Evolutionary conservation across 2,113 vertebrate species (phyloP).

Genomic region (Saccopteryx bilineata): DNA sequence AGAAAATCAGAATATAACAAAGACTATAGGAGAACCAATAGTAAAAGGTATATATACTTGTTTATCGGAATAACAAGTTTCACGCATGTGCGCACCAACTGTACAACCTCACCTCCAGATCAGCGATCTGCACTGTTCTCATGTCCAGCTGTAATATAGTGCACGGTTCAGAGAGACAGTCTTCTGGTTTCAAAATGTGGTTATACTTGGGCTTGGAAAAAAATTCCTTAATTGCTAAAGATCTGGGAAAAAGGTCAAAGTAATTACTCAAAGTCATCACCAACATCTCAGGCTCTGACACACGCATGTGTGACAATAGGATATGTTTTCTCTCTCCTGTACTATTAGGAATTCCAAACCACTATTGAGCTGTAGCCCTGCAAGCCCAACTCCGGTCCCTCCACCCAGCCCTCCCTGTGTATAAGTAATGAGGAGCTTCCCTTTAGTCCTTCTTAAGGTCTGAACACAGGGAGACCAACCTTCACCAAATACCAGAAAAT

Average conservation of each 20-base stretch:
- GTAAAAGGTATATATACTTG: no score
- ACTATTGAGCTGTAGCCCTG: fast-evolving
- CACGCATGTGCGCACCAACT: fast-evolving
- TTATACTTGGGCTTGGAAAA: slow-evolving; percentile 92
- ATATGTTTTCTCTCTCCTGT: no score
- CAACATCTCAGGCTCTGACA: not conserved
- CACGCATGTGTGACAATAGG: not conserved
- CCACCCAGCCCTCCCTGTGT: fast-evolving
- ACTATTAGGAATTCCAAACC: not conserved
- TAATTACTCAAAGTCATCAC: not conserved
- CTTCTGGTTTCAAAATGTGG: slow-evolving; percentile 87
- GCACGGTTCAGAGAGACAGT: slow-evolving; percentile 88
- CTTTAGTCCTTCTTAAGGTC: fast-evolving
- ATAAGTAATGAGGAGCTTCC: fast-evolving
- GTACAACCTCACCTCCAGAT: slow-evolving; percentile 87
- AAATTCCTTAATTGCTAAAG: slow-evolving; percentile 90
- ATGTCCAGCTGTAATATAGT: slow-evolving; percentile 89
- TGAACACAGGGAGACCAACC: not conserved
- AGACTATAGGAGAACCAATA: not conserved
- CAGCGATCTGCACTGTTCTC: slow-evolving; percentile 88
- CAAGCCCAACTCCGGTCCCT: not conserved
- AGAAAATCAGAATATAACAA: slow-evolving; percentile 39
- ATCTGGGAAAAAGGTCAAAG: slow-evolving; percentile 80
- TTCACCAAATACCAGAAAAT: not conserved
- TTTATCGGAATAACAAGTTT: not conserved